Evolutionary conservation across 2,888 invertebrate species (phyloP), one percentile per base, ranked within the genome.

Genomic region (Ormyrus labotus): DNA sequence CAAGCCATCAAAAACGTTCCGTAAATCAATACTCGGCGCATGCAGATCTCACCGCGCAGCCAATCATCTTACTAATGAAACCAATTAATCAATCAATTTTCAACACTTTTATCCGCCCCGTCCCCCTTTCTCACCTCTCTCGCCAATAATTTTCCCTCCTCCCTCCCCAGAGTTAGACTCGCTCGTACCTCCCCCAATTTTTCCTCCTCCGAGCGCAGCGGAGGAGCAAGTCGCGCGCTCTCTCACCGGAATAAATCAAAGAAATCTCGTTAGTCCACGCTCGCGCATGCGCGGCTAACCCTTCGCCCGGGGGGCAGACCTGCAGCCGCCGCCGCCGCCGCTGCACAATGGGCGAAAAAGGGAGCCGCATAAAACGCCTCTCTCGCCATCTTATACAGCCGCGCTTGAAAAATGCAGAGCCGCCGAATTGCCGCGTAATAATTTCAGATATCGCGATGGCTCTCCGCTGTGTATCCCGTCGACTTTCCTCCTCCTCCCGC

Each of bases 241-340:
- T 55, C 55, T 55, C 55, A 5, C 55, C 65, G 64, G 55, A 60
- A 70, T n/a, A 71, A 77, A 65, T 77, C 64, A 77, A 77, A 70
- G 70, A 65, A 65, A 77, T 71, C 55, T 71, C 58, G 64, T 65
- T 77, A 71, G 61, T 53, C 63, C 48, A 13, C 5, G 51, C 6
- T 47, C n/a, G 78, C 34, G 80, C 76, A 78, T 78, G 80, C 81
- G 80, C 73, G 48, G 13, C 19, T 19, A 19, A 19, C 19, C 19
- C 19, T 19, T 19, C 19, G 19, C 19, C 19, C 19, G 19, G 19
- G 1, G 19, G 19, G 19, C 19, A 19, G 19, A 19, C 19, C 19
- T 19, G 19, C 19, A 19, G 19, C 19, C 19, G 19, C 19, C 19
- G 19, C 19, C 19, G 19, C 19, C 19, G 19, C 19, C 19, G 19